Percentiles rank a stretch among this genome's conserved stretches.
These are phyloP conservation scores for Rhyacophila brunnea DNA, from an alignment of 1,140 invertebrate species.

Conservation along the genomic window DNA sequence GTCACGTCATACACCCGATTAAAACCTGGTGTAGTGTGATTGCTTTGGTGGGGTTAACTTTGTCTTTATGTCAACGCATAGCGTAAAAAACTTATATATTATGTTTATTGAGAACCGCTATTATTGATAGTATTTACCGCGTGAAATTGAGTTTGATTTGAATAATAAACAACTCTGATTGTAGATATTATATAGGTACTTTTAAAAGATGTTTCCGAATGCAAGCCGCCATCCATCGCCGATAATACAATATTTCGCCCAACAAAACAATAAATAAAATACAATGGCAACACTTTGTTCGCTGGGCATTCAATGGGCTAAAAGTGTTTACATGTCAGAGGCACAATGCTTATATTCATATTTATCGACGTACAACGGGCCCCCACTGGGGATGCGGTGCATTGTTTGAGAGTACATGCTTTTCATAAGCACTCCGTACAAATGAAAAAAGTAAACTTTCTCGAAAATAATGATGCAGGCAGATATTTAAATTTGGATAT, in stretches of 20 bases:
- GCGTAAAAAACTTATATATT: no score
- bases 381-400: neutral
- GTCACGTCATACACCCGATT: no score
- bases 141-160: no score
- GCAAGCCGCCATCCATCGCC: neutral
- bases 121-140: no score
- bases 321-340: slow-evolving; percentile 10
- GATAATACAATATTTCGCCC: neutral
- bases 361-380: neutral
- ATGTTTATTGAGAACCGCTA: no score
- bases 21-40: no score
- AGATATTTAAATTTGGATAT: neutral
- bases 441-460: neutral
- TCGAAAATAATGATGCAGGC: neutral
- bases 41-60: no score
- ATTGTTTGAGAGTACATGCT: neutral
- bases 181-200: no score
- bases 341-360: slow-evolving; percentile 1
- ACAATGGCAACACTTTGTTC: neutral
- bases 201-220: no score
- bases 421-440: neutral
- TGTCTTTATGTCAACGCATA: no score
- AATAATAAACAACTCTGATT: neutral
- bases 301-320: slow-evolving; percentile 4
- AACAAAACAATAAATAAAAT: neutral